Conservation (phyloP, 2,113 vertebrate species). For the Platycercus adscitus region DNA sequence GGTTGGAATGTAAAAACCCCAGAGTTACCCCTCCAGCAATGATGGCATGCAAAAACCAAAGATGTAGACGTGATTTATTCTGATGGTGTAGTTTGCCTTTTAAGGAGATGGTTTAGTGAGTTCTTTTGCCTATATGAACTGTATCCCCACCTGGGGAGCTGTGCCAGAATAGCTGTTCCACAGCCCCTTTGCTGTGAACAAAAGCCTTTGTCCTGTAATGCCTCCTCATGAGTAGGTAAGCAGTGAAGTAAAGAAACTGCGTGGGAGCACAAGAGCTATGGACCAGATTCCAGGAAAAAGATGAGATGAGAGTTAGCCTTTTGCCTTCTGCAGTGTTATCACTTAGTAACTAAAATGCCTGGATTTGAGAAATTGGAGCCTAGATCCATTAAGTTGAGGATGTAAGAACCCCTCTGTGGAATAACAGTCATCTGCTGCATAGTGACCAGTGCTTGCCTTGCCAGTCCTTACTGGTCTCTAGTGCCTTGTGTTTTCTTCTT, state of each 20-base stretch:
- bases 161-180: conserved; percentile 47
- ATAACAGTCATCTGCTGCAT: neutral
- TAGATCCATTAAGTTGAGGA: neutral
- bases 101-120: conserved; percentile 35
- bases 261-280: neutral
- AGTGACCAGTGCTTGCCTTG: neutral
- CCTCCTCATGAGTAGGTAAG: neutral
- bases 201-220: conserved; percentile 24
- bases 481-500: neutral
- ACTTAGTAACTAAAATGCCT: neutral
- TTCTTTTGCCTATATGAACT: conserved; percentile 33
- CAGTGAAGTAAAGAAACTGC: neutral
- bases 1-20: conserved; percentile 39
- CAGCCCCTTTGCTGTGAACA: neutral
- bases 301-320: neutral
- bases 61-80: conserved; percentile 33
- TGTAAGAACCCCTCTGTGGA: neutral
- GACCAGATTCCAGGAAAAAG: neutral
- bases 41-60: conserved; percentile 13
- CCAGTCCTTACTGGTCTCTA: neutral
- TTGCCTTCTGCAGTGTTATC: neutral
- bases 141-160: conserved; percentile 48
- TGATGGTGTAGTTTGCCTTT: conserved; percentile 40
- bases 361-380: neutral
- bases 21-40: conserved; percentile 24